Percentiles rank a stretch among this genome's conserved stretches.
Evolutionary conservation across 2,113 vertebrate genomes (phyloP).

Genomic region (Hippoglossus stenolepis): DNA sequence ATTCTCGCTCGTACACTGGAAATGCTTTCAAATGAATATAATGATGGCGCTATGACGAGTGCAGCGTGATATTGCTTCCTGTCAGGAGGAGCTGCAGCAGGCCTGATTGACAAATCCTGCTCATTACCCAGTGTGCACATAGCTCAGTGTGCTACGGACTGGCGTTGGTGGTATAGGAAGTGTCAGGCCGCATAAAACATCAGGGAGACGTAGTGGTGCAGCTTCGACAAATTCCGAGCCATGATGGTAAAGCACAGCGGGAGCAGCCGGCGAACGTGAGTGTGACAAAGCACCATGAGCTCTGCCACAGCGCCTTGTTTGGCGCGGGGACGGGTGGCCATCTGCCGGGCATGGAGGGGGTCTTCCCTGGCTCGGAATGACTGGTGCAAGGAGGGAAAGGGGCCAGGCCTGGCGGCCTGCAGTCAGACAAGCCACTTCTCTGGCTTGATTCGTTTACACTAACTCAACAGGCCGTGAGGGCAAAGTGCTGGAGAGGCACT

Average conservation of each 20-base stretch:
- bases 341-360: conserved; percentile 69
- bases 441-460: conserved; percentile 61
- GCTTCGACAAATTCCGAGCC: conserved; percentile 44
- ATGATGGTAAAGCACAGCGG: conserved; percentile 34
- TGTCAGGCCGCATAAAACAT: conserved; percentile 43
- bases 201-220: conserved; percentile 43
- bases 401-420: conserved; percentile 47
- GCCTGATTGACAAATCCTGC: conserved; percentile 73
- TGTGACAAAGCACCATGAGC: conserved; percentile 69
- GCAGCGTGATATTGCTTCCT: conserved; percentile 41
- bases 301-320: conserved; percentile 50
- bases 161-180: conserved; percentile 39
- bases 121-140: conserved; percentile 66
- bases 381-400: conserved; percentile 14
- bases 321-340: conserved; percentile 60
- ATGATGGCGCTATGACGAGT: conserved; percentile 52
- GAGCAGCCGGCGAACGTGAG: conserved; percentile 67
- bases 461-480: conserved; percentile 51
- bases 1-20: conserved; percentile 52
- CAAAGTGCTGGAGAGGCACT: conserved; percentile 42
- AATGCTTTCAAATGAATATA: conserved; percentile 62
- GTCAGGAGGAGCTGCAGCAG: conserved; percentile 42
- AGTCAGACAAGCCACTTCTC: conserved; percentile 52
- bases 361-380: conserved; percentile 62
- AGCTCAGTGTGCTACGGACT: conserved; percentile 57